Conservation (phyloP, 2,113 vertebrate species). For the Ifrita kowaldi region DNA sequence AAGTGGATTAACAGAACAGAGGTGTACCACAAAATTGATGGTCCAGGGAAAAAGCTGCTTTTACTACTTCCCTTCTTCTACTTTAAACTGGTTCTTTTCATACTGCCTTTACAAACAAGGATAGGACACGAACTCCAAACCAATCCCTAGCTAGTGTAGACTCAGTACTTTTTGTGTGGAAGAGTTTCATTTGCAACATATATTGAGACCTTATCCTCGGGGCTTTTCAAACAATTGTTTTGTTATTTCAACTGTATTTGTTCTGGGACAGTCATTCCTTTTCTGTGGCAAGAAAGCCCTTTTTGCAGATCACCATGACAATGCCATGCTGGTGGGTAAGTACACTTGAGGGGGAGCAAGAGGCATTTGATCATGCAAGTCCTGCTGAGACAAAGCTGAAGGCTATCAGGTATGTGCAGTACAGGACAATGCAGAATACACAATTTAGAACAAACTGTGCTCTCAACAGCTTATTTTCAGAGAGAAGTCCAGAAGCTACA, state of each 20-base stretch:
- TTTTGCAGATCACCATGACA: not conserved
- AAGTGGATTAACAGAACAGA: not conserved
- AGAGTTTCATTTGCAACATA: not conserved
- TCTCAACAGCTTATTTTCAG: not conserved
- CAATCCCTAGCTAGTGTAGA: not conserved
- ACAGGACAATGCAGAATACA: not conserved
- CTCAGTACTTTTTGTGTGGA: not conserved
- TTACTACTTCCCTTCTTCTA: not conserved
- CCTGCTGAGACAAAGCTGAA: not conserved
- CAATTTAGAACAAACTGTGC: not conserved
- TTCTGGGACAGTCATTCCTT: not conserved
- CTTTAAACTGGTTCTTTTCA: not conserved
- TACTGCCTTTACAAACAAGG: not conserved
- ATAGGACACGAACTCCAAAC: not conserved
- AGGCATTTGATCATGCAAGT: not conserved
- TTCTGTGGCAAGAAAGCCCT: not conserved
- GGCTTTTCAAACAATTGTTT: not conserved
- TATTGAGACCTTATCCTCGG: not conserved
- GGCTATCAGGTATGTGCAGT: not conserved
- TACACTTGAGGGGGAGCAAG: not conserved
- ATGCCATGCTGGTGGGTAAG: not conserved
- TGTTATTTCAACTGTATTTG: not conserved
- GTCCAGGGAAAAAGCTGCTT: not conserved
- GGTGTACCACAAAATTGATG: not conserved
- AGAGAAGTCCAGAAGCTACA: not conserved